Base-by-base conservation (phyloP, 92 coral and sea anemone species). In the Desmophyllum pertusum region DNA sequence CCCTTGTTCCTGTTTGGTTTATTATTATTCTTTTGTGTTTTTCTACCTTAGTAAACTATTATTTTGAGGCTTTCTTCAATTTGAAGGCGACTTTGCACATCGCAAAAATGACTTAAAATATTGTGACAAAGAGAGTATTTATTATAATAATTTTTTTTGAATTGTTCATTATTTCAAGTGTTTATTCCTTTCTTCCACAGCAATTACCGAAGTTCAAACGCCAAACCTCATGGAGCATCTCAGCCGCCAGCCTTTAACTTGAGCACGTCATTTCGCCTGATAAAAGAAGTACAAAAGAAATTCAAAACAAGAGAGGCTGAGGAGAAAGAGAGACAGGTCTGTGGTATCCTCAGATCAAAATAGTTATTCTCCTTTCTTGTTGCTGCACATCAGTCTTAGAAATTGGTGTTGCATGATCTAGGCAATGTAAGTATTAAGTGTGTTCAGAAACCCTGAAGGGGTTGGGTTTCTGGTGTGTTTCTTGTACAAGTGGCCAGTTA, bases 201-300 rank as follows among this genome's bases (percentile, higher is more conserved):
- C 48, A 96, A 98, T 59, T 96, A 88, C 75, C 99, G 99, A 45
- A 96, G 99, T 85, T 96, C 99, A 29, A 96, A 94, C 81, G 84
- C 86, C 79, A 94, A 93, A 83, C 27, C 92, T 4, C 93, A 96
- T 2, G 99, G 98, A 3, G 87, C 95, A 75, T 75, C 84, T 2
- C 88, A 85, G 3, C 94, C 97, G 0, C 96, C 98, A 19, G 95
- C 99, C 11, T 90, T 86, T 15, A 96, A 96, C 57, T 92, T 96
- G 3, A 96, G 84, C 90, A 94, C 92, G 11, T 95, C 98, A 1
- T 96, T 96, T 84, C 93, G 99, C 42, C 89, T 94, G 41, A 96
- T 96, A 70, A 96, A 96, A 87, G 99, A 96, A 89, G 99, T 96
- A 43, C 99, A 96, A 78, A 96, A 96, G 87, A 96, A 94, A 86